Base-by-base conservation (phyloP, 30 jellyfish, hydroid and myxozoan species). In the Aurelia aurita complex sp. Pacific region DNA sequence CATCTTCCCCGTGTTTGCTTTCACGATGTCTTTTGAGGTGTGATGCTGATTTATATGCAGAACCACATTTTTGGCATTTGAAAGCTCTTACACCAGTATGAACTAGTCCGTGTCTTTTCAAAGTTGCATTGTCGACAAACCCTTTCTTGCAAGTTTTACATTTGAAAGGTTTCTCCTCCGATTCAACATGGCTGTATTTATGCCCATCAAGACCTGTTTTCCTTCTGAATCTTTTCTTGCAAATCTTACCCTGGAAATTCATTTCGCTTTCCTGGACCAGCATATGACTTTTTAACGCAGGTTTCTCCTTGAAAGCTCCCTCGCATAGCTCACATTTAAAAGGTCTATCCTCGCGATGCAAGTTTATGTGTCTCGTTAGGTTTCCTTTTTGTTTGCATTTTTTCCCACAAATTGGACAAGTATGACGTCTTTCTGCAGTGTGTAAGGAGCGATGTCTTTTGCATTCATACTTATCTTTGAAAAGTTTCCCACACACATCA, bases 401-500 rank as follows among this genome's bases (percentile, higher is more conserved):
- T 23, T 61, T 61, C 70, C 70, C 70, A 23, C 70, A 61, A 61
- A 61, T 11, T 23, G 12, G 32, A 10, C 70, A 61, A 17, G 32
- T 38, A 61, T 61, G 70, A 4, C 36, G 70, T 61, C 70, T n/a
- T 61, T n/a, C 36, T n/a, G 2, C 36, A 17, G 13, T 23, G 34
- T 61, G 70, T 10, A 61, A 4, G 11, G 35, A 17, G 10, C 70
- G 32, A 2, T 61, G 70, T 11, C 70, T n/a, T n/a, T 13, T 61
- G 36, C 70, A 23, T 13, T 61, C 70, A 61, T 61, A 61, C 13
- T 61, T 61, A 61, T 61, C 70, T 61, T 61, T 61, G 36, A 61
- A 61, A 3, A 5, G 10, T 5, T 61, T 61, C 36, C 70, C 70
- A 61, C 70, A 61, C 1, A 61, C 13, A 23, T 61, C 70, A 61